phyloP scores from a whole-genome alignment of 1,140 invertebrate genomes.

The Drosophila pandora region DNA sequence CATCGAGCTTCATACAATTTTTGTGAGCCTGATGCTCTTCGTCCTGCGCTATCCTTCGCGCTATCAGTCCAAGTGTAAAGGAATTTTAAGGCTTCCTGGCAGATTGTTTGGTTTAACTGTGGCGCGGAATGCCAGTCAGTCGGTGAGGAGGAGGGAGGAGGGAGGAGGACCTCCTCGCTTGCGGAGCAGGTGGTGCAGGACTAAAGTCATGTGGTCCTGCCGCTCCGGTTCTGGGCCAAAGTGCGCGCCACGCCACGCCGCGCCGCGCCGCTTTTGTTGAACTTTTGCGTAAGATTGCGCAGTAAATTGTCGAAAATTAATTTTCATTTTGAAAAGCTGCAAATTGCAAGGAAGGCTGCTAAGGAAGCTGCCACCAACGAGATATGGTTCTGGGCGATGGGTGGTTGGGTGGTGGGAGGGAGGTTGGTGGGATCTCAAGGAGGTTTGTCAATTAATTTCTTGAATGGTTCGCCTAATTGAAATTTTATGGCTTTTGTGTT shows the following conservation, averaged over 20 bases:
- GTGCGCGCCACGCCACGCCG: constrained; percentile 23
- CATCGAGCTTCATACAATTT: constrained; percentile 71
- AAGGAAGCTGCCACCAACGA: constrained; percentile 11
- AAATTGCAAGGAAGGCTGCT: constrained; percentile 52
- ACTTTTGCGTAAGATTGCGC: constrained; percentile 82
- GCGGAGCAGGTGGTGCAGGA: constrained; percentile 20
- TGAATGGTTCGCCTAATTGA: constrained; percentile 81
- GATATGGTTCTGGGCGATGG: constrained; percentile 18
- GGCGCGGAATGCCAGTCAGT: constrained; percentile 13
- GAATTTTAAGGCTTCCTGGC: constrained; percentile 74
- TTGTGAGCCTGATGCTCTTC: constrained; percentile 22
- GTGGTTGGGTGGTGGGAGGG: neutral
- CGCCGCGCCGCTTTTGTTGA: constrained; percentile 70
- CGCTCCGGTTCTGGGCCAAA: constrained; percentile 21
- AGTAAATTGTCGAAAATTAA: constrained; percentile 83
- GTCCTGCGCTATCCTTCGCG: constrained; percentile 8
- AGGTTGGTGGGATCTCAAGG: constrained; percentile 42
- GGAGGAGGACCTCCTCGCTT: too few species aligned
- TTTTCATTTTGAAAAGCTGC: constrained; percentile 81
- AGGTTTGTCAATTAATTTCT: constrained; percentile 80
- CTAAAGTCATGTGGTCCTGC: constrained; percentile 18
- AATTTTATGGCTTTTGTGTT: constrained; percentile 74
- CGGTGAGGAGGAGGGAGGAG: neutral
- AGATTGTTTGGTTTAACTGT: constrained; percentile 76
- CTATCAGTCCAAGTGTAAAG: constrained; percentile 73